Base-by-base conservation (phyloP, 2,113 vertebrate genomes). In the Delphinus delphis region DNA sequence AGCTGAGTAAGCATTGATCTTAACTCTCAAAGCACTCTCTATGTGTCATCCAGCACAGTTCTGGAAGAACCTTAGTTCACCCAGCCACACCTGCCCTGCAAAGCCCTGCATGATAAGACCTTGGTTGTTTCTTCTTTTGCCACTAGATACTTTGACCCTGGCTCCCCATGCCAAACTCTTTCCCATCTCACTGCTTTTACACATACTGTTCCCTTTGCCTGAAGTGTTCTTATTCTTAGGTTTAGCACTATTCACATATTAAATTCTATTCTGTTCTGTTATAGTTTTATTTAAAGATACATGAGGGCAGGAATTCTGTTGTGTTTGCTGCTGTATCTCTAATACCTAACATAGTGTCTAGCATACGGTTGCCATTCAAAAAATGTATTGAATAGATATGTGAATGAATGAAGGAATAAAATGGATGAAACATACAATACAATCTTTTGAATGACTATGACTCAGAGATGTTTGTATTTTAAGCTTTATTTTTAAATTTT, bases 401-500 rank as follows among this genome's bases (percentile, higher is more conserved):
- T 38, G 60, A 77, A 33, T 89, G n/a, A 82, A 33, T 11, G 3
- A 50, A 47, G 10, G 9, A 68, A 74, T 74, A 10, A 63, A 76
- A 62, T 31, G 0, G 1, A 81, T 91, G 9, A 81, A 88, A 62
- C 14, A 25, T 53, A 67, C 50, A 88, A 55, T 36, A 11, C 3
- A 88, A 50, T 20, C 7, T 47, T 93, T 76, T 80, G 38, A 93
- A 76, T 70, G 31, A 44, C 13, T 74, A 2, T 94, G 33, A 47
- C 25, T 65, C n/a, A 20, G 2, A 81, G 5, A 0, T 77, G 5
- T 63, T 84, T 85, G 23, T 47, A 68, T 76, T 80, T 91, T 76
- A 71, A 74, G 15, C 31, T 77, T 89, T 81, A 53, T 60, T 74
- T 92, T 81, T 21, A 60, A 60, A 44, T 95, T 97, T 67, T 67